Base-by-base conservation (phyloP, 2,113 vertebrate genomes). In the Phyllostomus discolor region DNA sequence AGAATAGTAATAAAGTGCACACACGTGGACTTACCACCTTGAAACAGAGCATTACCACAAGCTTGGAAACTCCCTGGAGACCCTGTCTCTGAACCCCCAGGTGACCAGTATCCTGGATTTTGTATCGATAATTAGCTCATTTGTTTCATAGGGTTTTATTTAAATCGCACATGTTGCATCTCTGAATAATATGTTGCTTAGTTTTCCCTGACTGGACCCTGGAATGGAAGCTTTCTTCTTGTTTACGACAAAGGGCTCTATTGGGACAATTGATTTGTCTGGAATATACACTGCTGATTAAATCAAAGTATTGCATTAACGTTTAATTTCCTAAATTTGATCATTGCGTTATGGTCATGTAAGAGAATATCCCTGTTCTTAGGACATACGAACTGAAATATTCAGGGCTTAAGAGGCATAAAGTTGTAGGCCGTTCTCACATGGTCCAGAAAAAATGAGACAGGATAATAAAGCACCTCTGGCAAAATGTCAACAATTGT, bases 311-410 rank as follows among this genome's bases (percentile, higher is more conserved):
- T 59, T 79, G 28, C 24, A 70, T 76, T 7, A 24, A 2, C 64
- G 26, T 69, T 95, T 76, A 87, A 83, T 81, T 95, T 91, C 15
- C 22, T 88, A 83, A 90, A 73, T 70, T 90, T 92, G 16, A 35
- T 38, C 43, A 81, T 24, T 57, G 3, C 50, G 12, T 33, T 72
- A 33, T 57, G 46, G 24, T 46, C 7, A 35, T 50, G 12, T 66
- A 87, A 72, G 12, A 72, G 26, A 79, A 70, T 79, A 82, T n/a
- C 20, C 52, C 82, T 96, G 66, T 79, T 79, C n/a, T 54, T 91
- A 64, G 31, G 54, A 66, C 59, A 46, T 50, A 52, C 2, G 52
- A 14, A 76, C 3, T 43, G 43, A 62, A 66, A 87, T 54, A 72
- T 46, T 90, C 92, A 83, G 14, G n/a, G 62, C 3, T 67, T 93